Conservation (phyloP, 2,797 vertebrate genomes). For the Anas acuta region DNA sequence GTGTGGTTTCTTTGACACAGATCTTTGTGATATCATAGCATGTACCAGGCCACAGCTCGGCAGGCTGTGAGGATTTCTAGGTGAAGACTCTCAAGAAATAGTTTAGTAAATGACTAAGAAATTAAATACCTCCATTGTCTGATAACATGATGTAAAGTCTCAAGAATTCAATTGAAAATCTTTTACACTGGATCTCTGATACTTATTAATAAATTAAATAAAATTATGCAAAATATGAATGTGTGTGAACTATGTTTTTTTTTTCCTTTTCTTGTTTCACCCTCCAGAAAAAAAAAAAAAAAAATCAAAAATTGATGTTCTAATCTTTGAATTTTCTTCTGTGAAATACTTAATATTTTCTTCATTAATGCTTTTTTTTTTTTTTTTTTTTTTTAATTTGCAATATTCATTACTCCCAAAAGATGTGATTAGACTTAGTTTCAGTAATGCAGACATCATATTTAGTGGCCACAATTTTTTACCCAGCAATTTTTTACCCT, state of each 20-base stretch:
- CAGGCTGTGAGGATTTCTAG: background rate
- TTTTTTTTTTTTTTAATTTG: background rate
- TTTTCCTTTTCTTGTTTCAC: background rate
- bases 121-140: background rate
- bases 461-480: background rate
- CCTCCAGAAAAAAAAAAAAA: background rate
- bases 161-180: background rate
- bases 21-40: background rate
- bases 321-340: background rate
- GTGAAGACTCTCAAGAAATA: background rate
- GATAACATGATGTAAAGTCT: background rate
- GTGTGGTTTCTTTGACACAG: background rate
- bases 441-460: background rate
- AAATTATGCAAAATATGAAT: background rate
- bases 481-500: background rate
- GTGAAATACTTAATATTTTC: background rate
- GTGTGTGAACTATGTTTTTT: background rate
- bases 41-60: fast-evolving
- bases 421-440: background rate
- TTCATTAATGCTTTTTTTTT: background rate
- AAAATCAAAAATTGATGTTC: background rate
- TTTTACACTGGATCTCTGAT: background rate
- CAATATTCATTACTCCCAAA: background rate
- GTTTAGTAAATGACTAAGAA: background rate
- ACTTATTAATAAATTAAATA: background rate